Evolutionary conservation across 2,888 invertebrate genomes (phyloP).

Genomic region (Thelaira solivaga): DNA sequence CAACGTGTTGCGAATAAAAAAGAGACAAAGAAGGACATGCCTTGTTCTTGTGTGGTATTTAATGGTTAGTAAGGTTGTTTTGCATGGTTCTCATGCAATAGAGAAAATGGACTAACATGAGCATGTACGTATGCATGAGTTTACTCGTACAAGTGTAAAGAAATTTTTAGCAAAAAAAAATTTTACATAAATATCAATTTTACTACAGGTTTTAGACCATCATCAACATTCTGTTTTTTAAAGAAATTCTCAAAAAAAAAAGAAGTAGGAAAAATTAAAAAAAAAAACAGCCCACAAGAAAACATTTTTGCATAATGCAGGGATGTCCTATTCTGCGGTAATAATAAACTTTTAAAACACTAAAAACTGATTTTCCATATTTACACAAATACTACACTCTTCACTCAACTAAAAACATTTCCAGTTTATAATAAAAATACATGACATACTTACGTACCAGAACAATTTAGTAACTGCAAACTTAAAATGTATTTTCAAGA

Average conservation of each 20-base stretch:
- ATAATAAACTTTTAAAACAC: too few species aligned
- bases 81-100: too few species aligned
- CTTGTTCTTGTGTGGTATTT: slow-evolving; percentile 1
- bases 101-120: too few species aligned
- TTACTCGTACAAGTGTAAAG: background rate
- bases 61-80: background rate
- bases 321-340: background rate
- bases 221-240: slow-evolving; percentile 4
- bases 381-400: too few species aligned
- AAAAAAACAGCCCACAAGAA: background rate
- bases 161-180: slow-evolving; percentile 27
- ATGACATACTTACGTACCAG: too few species aligned
- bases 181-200: slow-evolving; percentile 57
- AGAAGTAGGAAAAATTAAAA: background rate
- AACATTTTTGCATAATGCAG: background rate
- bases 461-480: too few species aligned
- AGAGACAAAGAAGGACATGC: slow-evolving; percentile 43
- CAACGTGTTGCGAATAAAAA: slow-evolving; percentile 57
- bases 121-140: background rate
- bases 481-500: too few species aligned
- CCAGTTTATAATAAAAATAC: too few species aligned
- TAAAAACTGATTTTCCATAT: too few species aligned
- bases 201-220: slow-evolving; percentile 38
- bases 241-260: slow-evolving; percentile 6
- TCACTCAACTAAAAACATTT: too few species aligned